These are phyloP conservation scores for Thaumetopoea pityocampa DNA, from an alignment of 1,140 invertebrate species.

Conservation along the genomic window DNA sequence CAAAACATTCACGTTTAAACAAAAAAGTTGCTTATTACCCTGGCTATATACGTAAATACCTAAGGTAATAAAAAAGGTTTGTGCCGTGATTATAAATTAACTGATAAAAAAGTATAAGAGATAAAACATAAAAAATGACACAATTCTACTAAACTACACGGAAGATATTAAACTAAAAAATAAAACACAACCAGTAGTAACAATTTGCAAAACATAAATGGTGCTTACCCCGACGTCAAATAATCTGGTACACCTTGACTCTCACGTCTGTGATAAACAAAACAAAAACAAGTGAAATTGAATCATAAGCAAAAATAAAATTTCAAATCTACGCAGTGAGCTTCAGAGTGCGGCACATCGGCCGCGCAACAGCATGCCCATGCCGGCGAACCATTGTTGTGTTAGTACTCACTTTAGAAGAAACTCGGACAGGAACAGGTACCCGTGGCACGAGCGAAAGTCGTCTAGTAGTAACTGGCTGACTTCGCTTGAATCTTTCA, in stretches of 20 bases:
- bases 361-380: slow-evolving; percentile 21
- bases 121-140: no score
- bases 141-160: no score
- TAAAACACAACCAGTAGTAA: no score
- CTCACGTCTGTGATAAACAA: slow-evolving; percentile 72
- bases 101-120: no score
- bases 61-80: no score
- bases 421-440: slow-evolving; percentile 95
- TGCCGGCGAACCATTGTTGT: slow-evolving; percentile 24
- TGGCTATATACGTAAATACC: no score
- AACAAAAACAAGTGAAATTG: slow-evolving; percentile 44
- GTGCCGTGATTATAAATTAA: no score
- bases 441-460: slow-evolving; percentile 95
- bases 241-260: slow-evolving; percentile 70
- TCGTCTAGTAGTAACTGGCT: slow-evolving; percentile 96
- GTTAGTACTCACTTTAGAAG: slow-evolving; percentile 86
- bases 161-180: slow-evolving; percentile 2
- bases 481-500: slow-evolving; percentile 98
- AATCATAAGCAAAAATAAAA: slow-evolving; percentile 43
- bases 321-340: slow-evolving; percentile 31
- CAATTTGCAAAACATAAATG: no score
- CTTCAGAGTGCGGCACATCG: slow-evolving; percentile 12
- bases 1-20: no score
- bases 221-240: slow-evolving; percentile 71
- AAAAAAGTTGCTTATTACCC: no score